A percentile compares a stretch with the other conserved stretches of the same genome.
phyloP scores from a whole-genome alignment of 1,140 invertebrate species.

The Bombus soroeensis region DNA sequence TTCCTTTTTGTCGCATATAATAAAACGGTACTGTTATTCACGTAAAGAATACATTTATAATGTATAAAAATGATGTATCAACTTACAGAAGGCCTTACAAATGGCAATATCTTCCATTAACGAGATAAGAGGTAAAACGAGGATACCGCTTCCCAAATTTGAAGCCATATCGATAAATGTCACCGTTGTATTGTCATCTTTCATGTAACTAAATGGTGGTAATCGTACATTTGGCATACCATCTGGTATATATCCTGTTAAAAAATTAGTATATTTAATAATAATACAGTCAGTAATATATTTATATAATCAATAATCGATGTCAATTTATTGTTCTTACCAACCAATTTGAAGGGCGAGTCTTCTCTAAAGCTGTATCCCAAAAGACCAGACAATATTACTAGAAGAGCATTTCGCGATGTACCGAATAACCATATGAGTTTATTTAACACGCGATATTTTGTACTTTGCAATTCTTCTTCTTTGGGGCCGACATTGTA shows the following conservation, averaged over 20 bases:
- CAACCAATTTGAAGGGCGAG: conserved; percentile 86
- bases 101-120: conserved; percentile 93
- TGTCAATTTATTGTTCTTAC: conserved; percentile 74
- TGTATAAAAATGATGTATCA: background rate
- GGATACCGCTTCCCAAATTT: conserved; percentile 88
- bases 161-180: conserved; percentile 88
- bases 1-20: conserved; percentile 27
- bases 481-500: conserved; percentile 84
- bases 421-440: conserved; percentile 85
- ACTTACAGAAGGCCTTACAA: conserved; percentile 90
- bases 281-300: background rate
- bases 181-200: conserved; percentile 83
- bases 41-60: background rate
- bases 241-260: conserved; percentile 85
- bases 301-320: background rate
- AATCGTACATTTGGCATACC: conserved; percentile 86
- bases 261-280: background rate
- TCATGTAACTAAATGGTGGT: conserved; percentile 86
- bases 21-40: background rate
- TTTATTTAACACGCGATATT: conserved; percentile 80
- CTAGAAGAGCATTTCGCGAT: conserved; percentile 90
- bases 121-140: conserved; percentile 91
- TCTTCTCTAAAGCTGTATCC: conserved; percentile 82
- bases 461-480: conserved; percentile 80
- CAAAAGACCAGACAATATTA: conserved; percentile 86